Conservation (phyloP, 2,888 invertebrate genomes). For the Hyalella azteca region DNA sequence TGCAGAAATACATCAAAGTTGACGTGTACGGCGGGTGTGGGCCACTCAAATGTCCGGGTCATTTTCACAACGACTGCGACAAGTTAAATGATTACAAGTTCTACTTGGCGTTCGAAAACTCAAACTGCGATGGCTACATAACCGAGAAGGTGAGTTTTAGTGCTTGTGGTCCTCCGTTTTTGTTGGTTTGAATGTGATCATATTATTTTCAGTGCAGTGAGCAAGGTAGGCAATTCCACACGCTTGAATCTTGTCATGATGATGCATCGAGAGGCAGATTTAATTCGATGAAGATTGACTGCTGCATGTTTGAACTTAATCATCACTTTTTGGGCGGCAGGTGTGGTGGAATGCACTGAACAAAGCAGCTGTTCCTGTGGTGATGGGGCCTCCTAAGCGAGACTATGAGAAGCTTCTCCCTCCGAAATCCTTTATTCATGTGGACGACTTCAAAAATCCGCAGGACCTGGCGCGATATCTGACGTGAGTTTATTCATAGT, state of each 20-base stretch:
- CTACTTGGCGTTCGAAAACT: constrained; percentile 75
- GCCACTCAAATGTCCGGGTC: constrained; percentile 65
- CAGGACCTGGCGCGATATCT: constrained; percentile 68
- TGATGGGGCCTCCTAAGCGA: constrained; percentile 69
- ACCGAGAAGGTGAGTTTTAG: constrained; percentile 69
- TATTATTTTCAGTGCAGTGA: too few species aligned
- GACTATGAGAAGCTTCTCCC: constrained; percentile 69
- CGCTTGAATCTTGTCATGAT: too few species aligned
- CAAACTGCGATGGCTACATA: constrained; percentile 73
- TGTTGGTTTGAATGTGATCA: too few species aligned
- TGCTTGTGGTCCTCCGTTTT: too few species aligned
- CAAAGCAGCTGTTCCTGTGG: constrained; percentile 71
- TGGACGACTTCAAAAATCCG: constrained; percentile 66
- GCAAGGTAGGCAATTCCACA: too few species aligned
- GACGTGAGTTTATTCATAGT: too few species aligned
- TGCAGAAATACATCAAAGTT: constrained; percentile 61
- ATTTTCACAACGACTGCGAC: constrained; percentile 70
- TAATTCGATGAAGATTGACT: too few species aligned
- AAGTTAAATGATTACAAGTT: constrained; percentile 70
- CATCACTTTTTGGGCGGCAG: not conserved
- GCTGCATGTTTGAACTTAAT: too few species aligned
- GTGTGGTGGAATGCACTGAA: constrained; percentile 72
- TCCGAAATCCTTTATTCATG: constrained; percentile 71
- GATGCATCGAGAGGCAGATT: too few species aligned
- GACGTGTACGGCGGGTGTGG: constrained; percentile 63